These are phyloP conservation scores for Gonocerus acuteangulatus DNA, from an alignment of 2,888 invertebrate genomes.

Conservation along the genomic window DNA sequence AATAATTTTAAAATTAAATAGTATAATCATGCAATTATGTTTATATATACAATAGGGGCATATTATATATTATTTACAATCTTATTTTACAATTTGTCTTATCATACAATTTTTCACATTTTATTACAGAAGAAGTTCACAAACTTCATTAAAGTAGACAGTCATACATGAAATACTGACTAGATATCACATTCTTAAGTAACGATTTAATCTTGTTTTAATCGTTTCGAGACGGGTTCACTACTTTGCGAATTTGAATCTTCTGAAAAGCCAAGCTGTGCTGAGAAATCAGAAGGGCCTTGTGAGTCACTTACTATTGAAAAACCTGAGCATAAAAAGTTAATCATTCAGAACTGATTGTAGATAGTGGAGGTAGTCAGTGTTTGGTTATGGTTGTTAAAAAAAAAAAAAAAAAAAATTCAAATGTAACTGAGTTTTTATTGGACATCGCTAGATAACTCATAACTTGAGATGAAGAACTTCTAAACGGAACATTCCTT, in stretches of 20 bases:
- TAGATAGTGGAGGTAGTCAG: neutral
- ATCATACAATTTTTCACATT: neutral
- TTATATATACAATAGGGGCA: neutral
- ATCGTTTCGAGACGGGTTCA: conserved; percentile 63
- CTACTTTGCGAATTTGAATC: conserved; percentile 86
- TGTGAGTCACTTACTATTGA: conserved; percentile 86
- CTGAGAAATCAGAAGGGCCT: conserved; percentile 78
- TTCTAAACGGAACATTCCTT: too few relatives aligned
- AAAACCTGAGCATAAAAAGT: conserved; percentile 56
- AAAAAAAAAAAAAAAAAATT: too few relatives aligned
- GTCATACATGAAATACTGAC: conserved; percentile 4
- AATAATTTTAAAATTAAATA: too few relatives aligned
- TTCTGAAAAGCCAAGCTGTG: conserved; percentile 78
- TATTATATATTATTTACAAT: neutral
- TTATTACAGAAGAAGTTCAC: neutral
- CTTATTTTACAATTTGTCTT: neutral
- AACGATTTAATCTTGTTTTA: conserved; percentile 57
- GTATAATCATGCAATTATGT: too few relatives aligned
- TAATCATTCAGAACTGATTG: too few relatives aligned
- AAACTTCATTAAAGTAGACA: neutral
- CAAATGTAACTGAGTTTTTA: too few relatives aligned
- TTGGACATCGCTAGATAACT: too few relatives aligned
- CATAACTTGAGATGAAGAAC: too few relatives aligned
- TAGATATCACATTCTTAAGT: neutral
- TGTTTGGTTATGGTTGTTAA: neutral